These are phyloP conservation scores for Sesia bembeciformis DNA, from an alignment of 2,888 invertebrate genomes.

Conservation along the genomic window DNA sequence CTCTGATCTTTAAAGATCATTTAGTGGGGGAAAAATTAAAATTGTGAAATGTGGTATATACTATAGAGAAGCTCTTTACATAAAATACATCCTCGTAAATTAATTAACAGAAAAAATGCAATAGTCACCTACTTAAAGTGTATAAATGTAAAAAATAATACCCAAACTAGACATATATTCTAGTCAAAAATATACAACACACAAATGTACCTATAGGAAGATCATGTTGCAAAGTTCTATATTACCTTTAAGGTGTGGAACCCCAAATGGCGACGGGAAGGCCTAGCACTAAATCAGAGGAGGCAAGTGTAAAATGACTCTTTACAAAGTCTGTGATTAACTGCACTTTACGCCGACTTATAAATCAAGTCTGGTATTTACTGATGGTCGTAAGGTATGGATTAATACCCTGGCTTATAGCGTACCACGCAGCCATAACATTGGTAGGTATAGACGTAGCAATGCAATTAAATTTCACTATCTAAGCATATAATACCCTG, in stretches of 20 bases:
- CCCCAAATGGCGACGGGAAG: neutral
- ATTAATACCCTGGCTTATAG: neutral
- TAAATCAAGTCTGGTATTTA: neutral
- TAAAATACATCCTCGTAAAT: too few relatives aligned
- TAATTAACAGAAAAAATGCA: too few relatives aligned
- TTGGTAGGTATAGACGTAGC: constrained; percentile 1
- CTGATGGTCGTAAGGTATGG: neutral
- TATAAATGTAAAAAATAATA: too few relatives aligned
- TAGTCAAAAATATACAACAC: too few relatives aligned
- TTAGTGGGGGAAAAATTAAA: too few relatives aligned
- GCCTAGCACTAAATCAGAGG: neutral
- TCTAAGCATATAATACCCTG: constrained; percentile 3
- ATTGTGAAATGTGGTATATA: too few relatives aligned
- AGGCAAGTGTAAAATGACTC: neutral
- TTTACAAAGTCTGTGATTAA: neutral
- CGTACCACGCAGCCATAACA: neutral
- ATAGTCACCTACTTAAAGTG: too few relatives aligned
- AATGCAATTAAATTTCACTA: constrained; percentile 14
- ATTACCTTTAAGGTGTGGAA: constrained; percentile 7
- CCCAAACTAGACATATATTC: too few relatives aligned
- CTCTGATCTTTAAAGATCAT: too few relatives aligned
- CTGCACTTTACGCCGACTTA: neutral
- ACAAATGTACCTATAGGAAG: too few relatives aligned
- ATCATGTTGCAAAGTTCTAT: too few relatives aligned
- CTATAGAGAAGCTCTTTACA: too few relatives aligned